Base-by-base conservation (phyloP, 2,797 vertebrate genomes). In the Enteromius unitaeniatus region DNA sequence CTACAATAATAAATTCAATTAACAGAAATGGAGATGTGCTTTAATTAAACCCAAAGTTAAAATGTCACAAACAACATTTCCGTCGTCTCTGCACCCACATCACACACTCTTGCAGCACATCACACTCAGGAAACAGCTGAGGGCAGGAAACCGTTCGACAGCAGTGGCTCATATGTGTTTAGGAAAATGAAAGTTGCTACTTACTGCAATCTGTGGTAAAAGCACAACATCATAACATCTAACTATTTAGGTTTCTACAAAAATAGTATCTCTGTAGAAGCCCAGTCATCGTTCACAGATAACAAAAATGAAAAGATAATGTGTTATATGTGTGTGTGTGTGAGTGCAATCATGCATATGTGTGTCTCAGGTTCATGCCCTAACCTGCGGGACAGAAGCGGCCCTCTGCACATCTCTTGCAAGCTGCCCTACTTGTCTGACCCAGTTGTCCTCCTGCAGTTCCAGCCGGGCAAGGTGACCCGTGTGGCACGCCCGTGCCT, bases 371-470 rank as follows among this genome's bases (percentile, higher is more conserved):
- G 67, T 76, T 55, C 23, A 64, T 51, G 78, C 47, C 85, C 85
- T 89, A 92, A 96, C 95, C 96, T 93, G 93, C 87, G 81, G 94
- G 95, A 93, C 96, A 96, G 88, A 93, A 96, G 73, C 95, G 94
- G 86, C 96, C 96, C 92, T 96, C 95, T 49, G 90, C 90, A 78
- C 96, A 96, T 90, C 95, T 94, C 89, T 92, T 95, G 85, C 96
- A 96, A 83, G 94, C 94, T 90, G 94, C 92, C 87, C 94, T 94
- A 93, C 94, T 96, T 92, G 95, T 96, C 92, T 96, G 95, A 85
- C 95, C 96, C 91, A 94, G 89, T 93, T 95, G 94, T 91, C 94
- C 93, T 86, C 95, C 96, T 3, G 93, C 94, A 58, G 95, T 96
- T 68, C 96, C 96, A 85, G 92, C 90, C 31, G 95, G 95, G 83